Evolutionary conservation across 2,797 vertebrate genomes (phyloP).

Genomic region (Sebastes cheni): DNA sequence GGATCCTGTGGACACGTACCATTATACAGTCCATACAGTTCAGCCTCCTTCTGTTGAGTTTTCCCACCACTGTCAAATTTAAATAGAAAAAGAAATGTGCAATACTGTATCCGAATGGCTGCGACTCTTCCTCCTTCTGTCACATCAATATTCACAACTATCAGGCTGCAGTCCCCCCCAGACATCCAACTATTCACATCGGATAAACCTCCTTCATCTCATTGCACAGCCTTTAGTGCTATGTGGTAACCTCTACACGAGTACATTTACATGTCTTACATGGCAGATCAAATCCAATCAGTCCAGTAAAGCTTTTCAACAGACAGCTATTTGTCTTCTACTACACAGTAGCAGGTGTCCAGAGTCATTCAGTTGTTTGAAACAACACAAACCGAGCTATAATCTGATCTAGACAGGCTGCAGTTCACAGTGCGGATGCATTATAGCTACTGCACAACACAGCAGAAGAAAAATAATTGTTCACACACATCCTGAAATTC

Average conservation of each 20-base stretch:
- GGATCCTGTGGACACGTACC: no score
- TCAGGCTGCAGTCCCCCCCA: conserved; percentile 44
- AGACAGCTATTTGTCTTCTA: background rate
- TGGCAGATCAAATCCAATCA: conserved; percentile 29
- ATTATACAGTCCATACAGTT: background rate
- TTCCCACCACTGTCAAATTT: background rate
- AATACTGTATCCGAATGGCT: background rate
- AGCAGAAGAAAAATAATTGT: background rate
- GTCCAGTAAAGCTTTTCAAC: background rate
- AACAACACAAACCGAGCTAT: background rate
- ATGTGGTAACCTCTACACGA: conserved; percentile 18
- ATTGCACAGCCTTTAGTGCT: conserved; percentile 8
- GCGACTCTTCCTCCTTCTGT: conserved; percentile 35
- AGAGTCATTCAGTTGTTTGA: background rate
- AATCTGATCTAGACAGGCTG: background rate
- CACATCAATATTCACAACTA: conserved; percentile 47
- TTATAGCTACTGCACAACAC: background rate
- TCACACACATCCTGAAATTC: background rate
- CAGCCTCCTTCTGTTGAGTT: background rate
- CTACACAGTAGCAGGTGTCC: background rate
- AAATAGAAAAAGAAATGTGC: background rate
- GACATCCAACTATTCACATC: conserved; percentile 49
- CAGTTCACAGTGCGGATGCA: background rate
- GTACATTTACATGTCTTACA: conserved; percentile 21
- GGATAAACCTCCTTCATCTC: conserved; percentile 50